Base-by-base conservation (phyloP, 2,797 vertebrate species). In the Melanotaenia parkinsoni region DNA sequence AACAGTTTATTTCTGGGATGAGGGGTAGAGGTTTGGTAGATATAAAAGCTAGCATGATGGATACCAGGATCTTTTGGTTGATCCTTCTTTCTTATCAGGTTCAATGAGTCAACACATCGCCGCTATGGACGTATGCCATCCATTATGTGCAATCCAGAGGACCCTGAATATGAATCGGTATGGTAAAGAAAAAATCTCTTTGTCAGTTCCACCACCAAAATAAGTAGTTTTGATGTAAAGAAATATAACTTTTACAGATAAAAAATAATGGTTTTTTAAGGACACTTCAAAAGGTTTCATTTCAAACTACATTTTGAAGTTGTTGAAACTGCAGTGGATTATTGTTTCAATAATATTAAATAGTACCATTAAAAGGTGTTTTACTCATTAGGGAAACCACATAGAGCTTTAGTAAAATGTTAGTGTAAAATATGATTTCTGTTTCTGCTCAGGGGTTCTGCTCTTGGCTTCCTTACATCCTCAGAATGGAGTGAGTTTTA, bases 401-500 rank as follows among this genome's bases (percentile, higher is more conserved):
- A 16, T 60, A 22, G 22, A 16, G 20, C 1, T 50, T 71, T 1
- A 38, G 20, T 63, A 20, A 59, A 43, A 32, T 60, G 6, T 53
- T 40, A 30, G 13, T 58, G 13, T 69, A 14, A 22, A 43, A 63
- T 30, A 53, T 28, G 71, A 28, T 71, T 1, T 85, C 4, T 77
- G 4, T 86, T 76, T 74, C 53, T 91, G 75, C 89, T 1, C 66
- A 99, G 98, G 96, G 96, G 0, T 96, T 93, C 90, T 99, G 95
- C 87, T 95, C 96, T 35, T 99, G 97, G 98, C 75, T 99, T 76
- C 90, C 93, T 0, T 96, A 95, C 51, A 94, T 96, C 81, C 87
- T 99, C 82, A 94, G 90, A 60, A 96, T 99, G 95, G 93, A 94
- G 98, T 99, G 87, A 97, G 97, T 96, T 57, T 33, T 38, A 18